A percentile compares a stretch with the other conserved stretches of the same genome.
These are phyloP conservation scores for Oreocharis arfaki DNA, from an alignment of 2,113 vertebrate species.

Conservation along the genomic window DNA sequence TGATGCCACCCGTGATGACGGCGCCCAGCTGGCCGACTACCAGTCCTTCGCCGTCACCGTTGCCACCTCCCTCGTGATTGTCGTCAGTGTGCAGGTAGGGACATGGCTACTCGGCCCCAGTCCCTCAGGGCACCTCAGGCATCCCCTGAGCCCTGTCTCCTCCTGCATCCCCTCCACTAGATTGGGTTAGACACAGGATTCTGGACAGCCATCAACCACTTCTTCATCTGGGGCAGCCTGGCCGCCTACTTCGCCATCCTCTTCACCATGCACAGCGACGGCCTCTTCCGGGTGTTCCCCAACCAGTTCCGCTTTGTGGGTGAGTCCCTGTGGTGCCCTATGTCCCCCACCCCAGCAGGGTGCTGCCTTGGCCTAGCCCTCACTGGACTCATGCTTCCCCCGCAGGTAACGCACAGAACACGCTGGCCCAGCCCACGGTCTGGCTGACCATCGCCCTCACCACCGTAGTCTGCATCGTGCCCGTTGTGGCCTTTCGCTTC, in stretches of 20 bases:
- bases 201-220: conserved; percentile 94
- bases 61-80: conserved; percentile 89
- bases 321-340: conserved; percentile 34
- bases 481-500: conserved; percentile 92
- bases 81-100: conserved; percentile 90
- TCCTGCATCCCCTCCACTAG: conserved; percentile 50
- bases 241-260: conserved; percentile 88
- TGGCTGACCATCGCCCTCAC: conserved; percentile 93
- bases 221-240: conserved; percentile 94
- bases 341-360: too few species aligned
- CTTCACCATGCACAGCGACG: conserved; percentile 87
- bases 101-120: rapidly evolving
- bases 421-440: conserved; percentile 85
- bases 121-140: neutral
- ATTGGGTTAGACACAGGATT: conserved; percentile 91
- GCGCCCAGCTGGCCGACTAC: conserved; percentile 87
- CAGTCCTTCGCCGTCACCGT: conserved; percentile 94
- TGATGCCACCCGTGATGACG: conserved; percentile 79
- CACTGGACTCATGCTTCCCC: rapidly evolving
- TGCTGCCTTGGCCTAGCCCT: rapidly evolving
- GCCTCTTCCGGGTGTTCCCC: conserved; percentile 89
- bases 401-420: conserved; percentile 87
- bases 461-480: conserved; percentile 86
- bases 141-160: neutral
- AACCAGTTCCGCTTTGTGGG: conserved; percentile 94